phyloP scores from a whole-genome alignment of 2,113 vertebrate species.

The Neodontobutis hainanensis region DNA sequence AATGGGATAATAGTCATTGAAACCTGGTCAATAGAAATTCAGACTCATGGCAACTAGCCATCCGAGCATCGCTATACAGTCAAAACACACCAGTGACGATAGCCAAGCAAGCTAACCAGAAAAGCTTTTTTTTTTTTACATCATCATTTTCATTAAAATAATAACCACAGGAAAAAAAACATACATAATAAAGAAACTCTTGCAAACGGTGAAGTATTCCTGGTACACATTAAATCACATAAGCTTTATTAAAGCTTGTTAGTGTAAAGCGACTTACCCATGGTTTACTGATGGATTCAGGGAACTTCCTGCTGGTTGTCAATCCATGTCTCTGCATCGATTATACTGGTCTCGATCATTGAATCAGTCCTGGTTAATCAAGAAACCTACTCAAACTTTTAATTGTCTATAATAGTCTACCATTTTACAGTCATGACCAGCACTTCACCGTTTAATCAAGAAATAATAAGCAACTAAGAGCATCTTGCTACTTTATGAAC shows the following conservation, averaged over 20 bases:
- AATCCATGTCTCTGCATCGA: slow-evolving; percentile 43
- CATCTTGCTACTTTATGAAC: no score
- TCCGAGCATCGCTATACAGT: not conserved
- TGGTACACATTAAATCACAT: rapidly evolving
- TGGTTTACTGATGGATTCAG: slow-evolving; percentile 45
- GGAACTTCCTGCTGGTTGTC: slow-evolving; percentile 59
- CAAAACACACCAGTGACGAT: slow-evolving; percentile 29
- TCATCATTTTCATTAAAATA: not conserved
- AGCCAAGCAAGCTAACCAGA: slow-evolving; percentile 48
- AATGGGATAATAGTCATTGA: not conserved
- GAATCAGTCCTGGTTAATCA: slow-evolving; percentile 33
- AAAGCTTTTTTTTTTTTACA: no score
- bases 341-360: slow-evolving; percentile 29
- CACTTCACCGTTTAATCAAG: no score
- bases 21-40: no score
- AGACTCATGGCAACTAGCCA: no score
- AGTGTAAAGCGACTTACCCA: slow-evolving; percentile 44
- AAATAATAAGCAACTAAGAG: no score
- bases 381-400: not conserved
- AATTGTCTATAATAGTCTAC: no score
- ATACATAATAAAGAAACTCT: no score
- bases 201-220: not conserved
- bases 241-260: not conserved
- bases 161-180: no score
- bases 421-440: no score